These are phyloP conservation scores for Syrmaticus mikado DNA, from an alignment of 2,113 vertebrate genomes.

Conservation along the genomic window DNA sequence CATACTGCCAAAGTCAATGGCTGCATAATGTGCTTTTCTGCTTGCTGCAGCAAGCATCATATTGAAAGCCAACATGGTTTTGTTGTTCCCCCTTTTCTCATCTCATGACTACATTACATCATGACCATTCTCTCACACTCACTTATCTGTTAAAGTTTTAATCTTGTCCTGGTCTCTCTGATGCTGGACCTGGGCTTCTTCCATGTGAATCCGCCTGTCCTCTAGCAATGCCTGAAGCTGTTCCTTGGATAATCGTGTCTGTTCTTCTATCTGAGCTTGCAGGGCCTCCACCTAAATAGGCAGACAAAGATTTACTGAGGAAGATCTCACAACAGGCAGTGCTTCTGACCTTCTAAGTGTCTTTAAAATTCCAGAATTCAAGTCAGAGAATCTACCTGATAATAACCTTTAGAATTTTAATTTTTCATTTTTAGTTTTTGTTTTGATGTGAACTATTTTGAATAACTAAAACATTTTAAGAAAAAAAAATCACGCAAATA, in stretches of 20 bases:
- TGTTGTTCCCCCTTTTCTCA: background rate
- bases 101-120: background rate
- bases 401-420: background rate
- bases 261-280: constrained; percentile 94
- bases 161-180: constrained; percentile 86
- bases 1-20: background rate
- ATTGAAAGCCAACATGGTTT: background rate
- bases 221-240: constrained; percentile 89
- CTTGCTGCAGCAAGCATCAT: background rate
- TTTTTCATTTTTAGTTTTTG: background rate
- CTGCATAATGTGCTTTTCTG: constrained; percentile 2
- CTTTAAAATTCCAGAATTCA: background rate
- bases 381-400: background rate
- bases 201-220: constrained; percentile 86
- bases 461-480: background rate
- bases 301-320: background rate
- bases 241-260: constrained; percentile 88
- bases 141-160: constrained; percentile 87
- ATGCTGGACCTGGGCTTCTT: constrained; percentile 87
- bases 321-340: background rate
- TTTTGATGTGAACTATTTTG: background rate
- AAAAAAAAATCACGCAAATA: background rate
- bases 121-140: constrained; percentile 11
- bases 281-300: constrained; percentile 89
- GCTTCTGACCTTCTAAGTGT: background rate